Percentiles rank a stretch among this genome's conserved stretches.
Evolutionary conservation across 2,888 invertebrate species (phyloP).

Genomic region (Ferrisia virgata): DNA sequence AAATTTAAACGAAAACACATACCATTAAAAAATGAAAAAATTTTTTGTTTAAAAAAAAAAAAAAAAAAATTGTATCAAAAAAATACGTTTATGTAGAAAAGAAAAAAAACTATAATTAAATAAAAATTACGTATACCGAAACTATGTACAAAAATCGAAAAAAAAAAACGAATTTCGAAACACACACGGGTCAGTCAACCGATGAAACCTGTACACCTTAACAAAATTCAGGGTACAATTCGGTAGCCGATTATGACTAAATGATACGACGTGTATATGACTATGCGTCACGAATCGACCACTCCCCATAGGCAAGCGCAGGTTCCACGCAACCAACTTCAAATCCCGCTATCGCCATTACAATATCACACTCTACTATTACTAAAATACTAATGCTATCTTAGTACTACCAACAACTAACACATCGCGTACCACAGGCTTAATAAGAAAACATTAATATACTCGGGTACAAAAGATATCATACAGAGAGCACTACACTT

Average conservation of each 20-base stretch:
- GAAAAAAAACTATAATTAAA: constrained; percentile 7
- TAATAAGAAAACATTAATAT: constrained; percentile 23
- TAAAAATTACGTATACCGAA: constrained; percentile 35
- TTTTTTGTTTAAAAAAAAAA: neutral
- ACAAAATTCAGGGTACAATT: constrained; percentile 41
- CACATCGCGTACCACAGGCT: constrained; percentile 15
- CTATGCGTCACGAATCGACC: constrained; percentile 46
- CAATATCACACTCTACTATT: constrained; percentile 31
- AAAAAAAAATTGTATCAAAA: neutral
- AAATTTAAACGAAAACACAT: constrained; percentile 17
- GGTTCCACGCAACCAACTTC: constrained; percentile 44
- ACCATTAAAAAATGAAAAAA: constrained; percentile 10
- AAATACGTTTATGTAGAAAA: neutral
- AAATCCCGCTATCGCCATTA: constrained; percentile 43
- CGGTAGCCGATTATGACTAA: constrained; percentile 44
- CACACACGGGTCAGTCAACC: constrained; percentile 40
- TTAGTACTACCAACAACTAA: constrained; percentile 1
- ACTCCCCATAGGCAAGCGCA: constrained; percentile 45
- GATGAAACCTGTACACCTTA: constrained; percentile 42
- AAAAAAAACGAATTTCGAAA: constrained; percentile 29
- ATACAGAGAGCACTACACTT: constrained; percentile 20
- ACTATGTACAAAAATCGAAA: constrained; percentile 31
- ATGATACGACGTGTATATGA: constrained; percentile 39
- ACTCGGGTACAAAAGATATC: constrained; percentile 11
- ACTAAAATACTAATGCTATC: constrained; percentile 8